A percentile compares a stretch with the other conserved stretches of the same genome.
Conservation (phyloP, 2,113 vertebrate genomes). For the Paradoxurus hermaphroditus region DNA sequence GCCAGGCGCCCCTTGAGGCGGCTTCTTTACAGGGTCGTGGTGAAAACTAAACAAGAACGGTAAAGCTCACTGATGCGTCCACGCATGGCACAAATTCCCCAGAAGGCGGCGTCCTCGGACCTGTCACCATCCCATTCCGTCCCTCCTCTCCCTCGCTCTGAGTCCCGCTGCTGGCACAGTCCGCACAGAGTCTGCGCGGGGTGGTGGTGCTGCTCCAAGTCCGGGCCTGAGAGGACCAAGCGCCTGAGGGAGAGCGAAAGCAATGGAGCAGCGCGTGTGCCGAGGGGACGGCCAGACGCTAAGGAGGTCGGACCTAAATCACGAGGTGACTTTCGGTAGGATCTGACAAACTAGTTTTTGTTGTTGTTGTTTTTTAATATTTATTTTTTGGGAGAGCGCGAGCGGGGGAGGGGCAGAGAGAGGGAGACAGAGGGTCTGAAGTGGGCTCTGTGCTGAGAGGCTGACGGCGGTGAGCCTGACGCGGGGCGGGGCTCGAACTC, state of each 20-base stretch:
- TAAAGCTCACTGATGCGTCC: background rate
- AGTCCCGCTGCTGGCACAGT: too few species aligned
- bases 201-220: background rate
- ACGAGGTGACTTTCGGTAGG: background rate
- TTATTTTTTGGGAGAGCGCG: too few species aligned
- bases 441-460: too few species aligned
- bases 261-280: background rate
- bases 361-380: too few species aligned
- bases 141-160: too few species aligned
- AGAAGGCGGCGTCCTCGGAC: too few species aligned
- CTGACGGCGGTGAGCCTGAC: too few species aligned
- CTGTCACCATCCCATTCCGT: background rate
- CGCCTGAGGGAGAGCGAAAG: background rate
- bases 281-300: background rate
- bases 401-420: too few species aligned
- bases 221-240: background rate
- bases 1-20: background rate
- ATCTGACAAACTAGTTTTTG: too few species aligned
- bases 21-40: background rate
- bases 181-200: too few species aligned
- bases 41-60: background rate
- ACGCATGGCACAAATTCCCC: background rate
- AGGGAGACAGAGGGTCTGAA: too few species aligned
- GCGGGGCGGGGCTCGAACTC: too few species aligned
- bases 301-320: background rate